Evolutionary conservation across 2,888 invertebrate species (phyloP), one percentile per base, ranked within the genome.

Genomic region (Chaitophorus viminalis): DNA sequence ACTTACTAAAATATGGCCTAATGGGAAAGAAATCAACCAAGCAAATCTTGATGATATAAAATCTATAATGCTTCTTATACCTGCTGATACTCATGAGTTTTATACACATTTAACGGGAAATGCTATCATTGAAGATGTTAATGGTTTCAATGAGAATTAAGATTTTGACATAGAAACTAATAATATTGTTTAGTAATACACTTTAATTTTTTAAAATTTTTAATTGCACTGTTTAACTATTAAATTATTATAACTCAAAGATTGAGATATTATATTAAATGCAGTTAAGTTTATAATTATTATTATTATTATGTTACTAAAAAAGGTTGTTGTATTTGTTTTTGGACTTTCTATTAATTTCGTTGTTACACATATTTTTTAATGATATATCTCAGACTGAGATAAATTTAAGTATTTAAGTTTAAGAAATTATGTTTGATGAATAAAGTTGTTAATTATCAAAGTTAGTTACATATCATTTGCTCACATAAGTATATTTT

Each of bases 41-140:
- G 31, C 46, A 70, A 82, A 82, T 70, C 70, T 82, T 29, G 68
- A 82, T 82, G 81, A 82, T 46, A 70, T 82, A n/a, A 82, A 68
- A 14, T 82, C 81, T 1, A 82, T 82, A 68, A 82, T 46, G 70
- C 81, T 46, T 82, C 81, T 82, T n/a, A 82, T 70, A 70, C 81
- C 70, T 46, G 70, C 81, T 11, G 46, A 81, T 70, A 68, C 81
- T 68, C 81, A 81, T 21, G 81, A 29, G 5, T 81, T 81, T 68
- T 46, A 68, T 81, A 81, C 68, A 68, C 6, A 81, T 81, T 81
- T 81, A 29, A 81, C 17, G 1, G 68, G 68, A 29, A 81, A 68
- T 81, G 4, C 21, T 70, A 4, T 46, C 46, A 81, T 81, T 81
- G 46, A 81, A 81, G 68, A 81, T 81, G 31, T 81, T 70, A 68